Percentiles rank a stretch among this genome's conserved stretches.
phyloP scores from a whole-genome alignment of 2,888 invertebrate species.

The Eupithecia centaureata region DNA sequence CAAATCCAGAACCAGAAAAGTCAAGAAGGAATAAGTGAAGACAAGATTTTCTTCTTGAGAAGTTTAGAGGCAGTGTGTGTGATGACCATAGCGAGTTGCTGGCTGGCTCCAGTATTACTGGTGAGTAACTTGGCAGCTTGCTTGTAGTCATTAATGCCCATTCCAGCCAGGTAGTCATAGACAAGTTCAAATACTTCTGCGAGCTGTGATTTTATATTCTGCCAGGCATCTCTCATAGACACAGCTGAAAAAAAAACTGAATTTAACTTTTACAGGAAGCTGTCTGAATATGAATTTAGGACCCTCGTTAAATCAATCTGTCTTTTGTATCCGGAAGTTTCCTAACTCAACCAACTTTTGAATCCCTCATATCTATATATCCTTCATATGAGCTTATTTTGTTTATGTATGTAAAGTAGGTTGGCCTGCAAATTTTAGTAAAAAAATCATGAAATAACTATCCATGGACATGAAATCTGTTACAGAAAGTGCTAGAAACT shows the following conservation, averaged over 20 bases:
- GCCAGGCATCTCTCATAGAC: slow-evolving; percentile 73
- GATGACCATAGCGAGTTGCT: slow-evolving; percentile 64
- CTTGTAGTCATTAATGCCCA: slow-evolving; percentile 70
- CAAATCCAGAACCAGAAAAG: neutral
- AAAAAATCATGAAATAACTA: neutral
- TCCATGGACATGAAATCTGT: too few relatives aligned
- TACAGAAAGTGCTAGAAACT: neutral
- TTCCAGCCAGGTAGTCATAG: slow-evolving; percentile 71
- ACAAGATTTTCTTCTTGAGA: slow-evolving; percentile 69
- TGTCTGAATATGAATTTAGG: neutral
- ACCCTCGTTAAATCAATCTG: neutral
- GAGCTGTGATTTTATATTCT: slow-evolving; percentile 64
- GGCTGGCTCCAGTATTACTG: slow-evolving; percentile 47
- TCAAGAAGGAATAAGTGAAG: slow-evolving; percentile 51
- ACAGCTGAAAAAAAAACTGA: slow-evolving; percentile 56
- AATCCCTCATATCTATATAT: too few relatives aligned
- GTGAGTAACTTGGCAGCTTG: slow-evolving; percentile 62
- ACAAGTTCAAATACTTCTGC: slow-evolving; percentile 70
- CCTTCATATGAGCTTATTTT: too few relatives aligned
- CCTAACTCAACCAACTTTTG: neutral
- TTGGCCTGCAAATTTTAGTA: neutral
- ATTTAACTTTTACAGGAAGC: neutral
- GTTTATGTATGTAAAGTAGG: too few relatives aligned
- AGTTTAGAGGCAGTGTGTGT: slow-evolving; percentile 62
- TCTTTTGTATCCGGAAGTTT: neutral